Base-by-base conservation (phyloP, 2,888 invertebrate species). In the Drosophila putrida region DNA sequence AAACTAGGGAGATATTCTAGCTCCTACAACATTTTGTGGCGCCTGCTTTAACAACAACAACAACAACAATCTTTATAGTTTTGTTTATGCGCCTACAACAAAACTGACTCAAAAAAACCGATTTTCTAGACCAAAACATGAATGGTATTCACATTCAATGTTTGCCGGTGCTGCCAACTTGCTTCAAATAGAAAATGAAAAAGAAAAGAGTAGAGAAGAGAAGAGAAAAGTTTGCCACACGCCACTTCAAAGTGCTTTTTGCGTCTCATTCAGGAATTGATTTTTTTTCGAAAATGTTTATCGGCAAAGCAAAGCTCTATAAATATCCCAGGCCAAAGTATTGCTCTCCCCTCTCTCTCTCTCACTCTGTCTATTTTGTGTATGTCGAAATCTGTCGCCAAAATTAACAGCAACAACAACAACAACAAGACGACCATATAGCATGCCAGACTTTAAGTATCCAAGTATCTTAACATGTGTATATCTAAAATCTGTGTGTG, bases 61-160 rank as follows among this genome's bases (percentile, higher is more conserved):
- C 46, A 53, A 66, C 36, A 69, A 50, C 44, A 51, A 59, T 36
- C 82, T 82, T 82, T 82, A 82, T 82, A 70, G 88, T 80, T 88
- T 82, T 82, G 82, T 82, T 82, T 82, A 82, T 88, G 77, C 62
- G 74, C 59, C 61, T 78, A 74, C 74, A 80, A 73, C 72, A 71
- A 61, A 51, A 71, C 58, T n/a, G n/a, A n/a, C n/a, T n/a, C n/a
- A n/a, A 49, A 63, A 44, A 4, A 38, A 9, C 4, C 46, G 69
- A 73, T 33, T 35, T 33, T 25, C n/a, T 8, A 33, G 25, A 31
- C 11, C 59, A 59, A 71, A 78, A 58, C 73, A 73, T 67, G 60
- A 57, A 69, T 50, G 38, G 11, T 9, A 20, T 27, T 11, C 11
- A 28, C 39, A 13, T 28, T 6, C 38, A 15, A n/a, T 31, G 15